A percentile compares a stretch with the other conserved stretches of the same genome.
Conservation (phyloP, 1,140 invertebrate genomes). For the Macrobrachium nipponense region DNA sequence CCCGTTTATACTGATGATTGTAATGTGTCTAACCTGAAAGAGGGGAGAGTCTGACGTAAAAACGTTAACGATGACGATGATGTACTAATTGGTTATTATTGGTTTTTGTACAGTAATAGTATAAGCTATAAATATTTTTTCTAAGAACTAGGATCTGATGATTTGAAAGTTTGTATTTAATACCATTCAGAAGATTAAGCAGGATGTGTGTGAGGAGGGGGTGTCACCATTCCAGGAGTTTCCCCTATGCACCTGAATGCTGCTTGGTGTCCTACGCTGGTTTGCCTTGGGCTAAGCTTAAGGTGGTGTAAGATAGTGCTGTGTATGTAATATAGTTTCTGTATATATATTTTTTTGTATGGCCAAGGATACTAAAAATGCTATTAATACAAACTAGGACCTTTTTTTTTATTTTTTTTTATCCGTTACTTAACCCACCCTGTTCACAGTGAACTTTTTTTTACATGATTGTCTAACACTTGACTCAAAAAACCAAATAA, state of each 20-base stretch:
- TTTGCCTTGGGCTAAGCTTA: slow-evolving; percentile 37
- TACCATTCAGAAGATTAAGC: too few relatives aligned
- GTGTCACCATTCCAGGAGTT: slow-evolving; percentile 41
- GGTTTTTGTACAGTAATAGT: slow-evolving; percentile 4
- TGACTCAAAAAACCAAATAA: neutral
- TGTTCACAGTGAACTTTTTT: slow-evolving; percentile 22
- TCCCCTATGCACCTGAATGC: slow-evolving; percentile 33
- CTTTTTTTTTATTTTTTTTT: slow-evolving; percentile 31
- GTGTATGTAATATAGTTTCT: slow-evolving; percentile 49
- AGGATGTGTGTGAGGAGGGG: neutral
- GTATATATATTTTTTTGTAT: slow-evolving; percentile 46
- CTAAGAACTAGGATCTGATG: slow-evolving; percentile 21
- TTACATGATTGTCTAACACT: slow-evolving; percentile 28
- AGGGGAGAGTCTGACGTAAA: slow-evolving; percentile 14
- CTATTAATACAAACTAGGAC: slow-evolving; percentile 17
- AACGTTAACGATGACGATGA: slow-evolving; percentile 34
- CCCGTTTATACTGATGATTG: neutral
- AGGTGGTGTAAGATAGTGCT: slow-evolving; percentile 51
- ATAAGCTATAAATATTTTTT: slow-evolving; percentile 23
- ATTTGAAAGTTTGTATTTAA: too few relatives aligned
- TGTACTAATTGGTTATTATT: slow-evolving; percentile 30
- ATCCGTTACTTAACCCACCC: slow-evolving; percentile 42
- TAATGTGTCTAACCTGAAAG: too few relatives aligned
- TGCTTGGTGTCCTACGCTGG: slow-evolving; percentile 39
- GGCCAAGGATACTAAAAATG: slow-evolving; percentile 53